Evolutionary conservation across 1,140 invertebrate species (phyloP).

Genomic region (Choristoneura fumiferana): DNA sequence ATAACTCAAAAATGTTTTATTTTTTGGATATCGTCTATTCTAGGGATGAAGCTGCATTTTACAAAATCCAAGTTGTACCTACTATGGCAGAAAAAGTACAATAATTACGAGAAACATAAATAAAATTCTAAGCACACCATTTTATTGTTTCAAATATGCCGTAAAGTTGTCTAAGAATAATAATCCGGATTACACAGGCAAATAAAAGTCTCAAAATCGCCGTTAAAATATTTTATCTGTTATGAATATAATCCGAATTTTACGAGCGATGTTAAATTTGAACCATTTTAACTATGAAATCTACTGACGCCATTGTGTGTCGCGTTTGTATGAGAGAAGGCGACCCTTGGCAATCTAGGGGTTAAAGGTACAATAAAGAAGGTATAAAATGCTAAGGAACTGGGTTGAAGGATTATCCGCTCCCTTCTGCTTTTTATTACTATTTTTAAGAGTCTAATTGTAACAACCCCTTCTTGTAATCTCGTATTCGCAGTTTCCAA

Average conservation of each 20-base stretch:
- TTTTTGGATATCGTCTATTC: too few relatives aligned
- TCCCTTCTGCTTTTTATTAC: slow-evolving; percentile 32
- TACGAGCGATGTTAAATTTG: slow-evolving; percentile 68
- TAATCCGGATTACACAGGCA: slow-evolving; percentile 69
- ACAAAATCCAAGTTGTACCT: too few relatives aligned
- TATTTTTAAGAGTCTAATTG: slow-evolving; percentile 30
- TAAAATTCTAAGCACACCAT: slow-evolving; percentile 21
- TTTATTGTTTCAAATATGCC: slow-evolving; percentile 32
- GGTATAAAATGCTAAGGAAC: slow-evolving; percentile 55
- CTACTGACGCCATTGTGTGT: neutral
- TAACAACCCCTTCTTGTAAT: slow-evolving; percentile 22
- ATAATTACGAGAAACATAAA: neutral
- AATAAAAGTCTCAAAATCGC: slow-evolving; percentile 62
- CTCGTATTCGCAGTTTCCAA: neutral
- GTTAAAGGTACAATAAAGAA: slow-evolving; percentile 55
- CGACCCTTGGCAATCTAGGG: slow-evolving; percentile 4
- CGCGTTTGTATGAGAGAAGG: neutral
- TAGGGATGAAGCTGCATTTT: too few relatives aligned
- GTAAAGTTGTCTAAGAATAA: slow-evolving; percentile 65
- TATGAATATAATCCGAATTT: slow-evolving; percentile 75
- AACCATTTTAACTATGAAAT: slow-evolving; percentile 48
- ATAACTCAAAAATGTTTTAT: too few relatives aligned
- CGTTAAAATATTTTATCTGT: slow-evolving; percentile 75
- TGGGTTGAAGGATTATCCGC: slow-evolving; percentile 64
- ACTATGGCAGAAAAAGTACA: too few relatives aligned